Base-by-base conservation (phyloP, 2,113 vertebrate species). In the Mixornis gularis region DNA sequence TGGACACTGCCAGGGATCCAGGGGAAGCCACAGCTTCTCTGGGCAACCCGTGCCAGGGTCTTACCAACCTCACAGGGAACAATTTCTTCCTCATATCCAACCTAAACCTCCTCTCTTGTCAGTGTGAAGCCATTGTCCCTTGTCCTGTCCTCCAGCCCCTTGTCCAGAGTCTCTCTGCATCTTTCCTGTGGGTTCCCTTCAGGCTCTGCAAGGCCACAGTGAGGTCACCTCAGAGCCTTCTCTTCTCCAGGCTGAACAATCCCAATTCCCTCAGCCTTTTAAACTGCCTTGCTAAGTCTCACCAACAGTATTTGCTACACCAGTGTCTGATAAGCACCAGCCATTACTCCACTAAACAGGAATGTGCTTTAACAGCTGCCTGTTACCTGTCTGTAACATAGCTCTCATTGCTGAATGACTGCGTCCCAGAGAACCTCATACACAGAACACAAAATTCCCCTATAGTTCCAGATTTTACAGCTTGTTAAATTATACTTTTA, bases 71-170 rank as follows among this genome's bases (percentile, higher is more conserved):
- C 38, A 26, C 22, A 80, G n/a, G n/a, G 24, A 62, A 66, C 1
- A 19, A 19, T 73, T 73, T 12, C 27, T 34, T 12, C 38, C 60
- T 2, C 0, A 29, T 17, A 20, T 30, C 38, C 24, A 3, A 46
- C 1, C 11, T 18, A 30, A 49, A 0, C 9, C 13, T 9, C 0
- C 32, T 4, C 52, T 44, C 20, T 34, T 34, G 53, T 7, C 68
- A 66, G 1, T 29, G 1, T 29, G 52, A 7, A 17, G 59, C 38
- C 68, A 65, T 25, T 29, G 0, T 15, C 59, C 36, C 51, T 41
- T 24, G 36, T 24, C 55, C 36, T 68, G 82, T 43, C 68, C 77
- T 29, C 43, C 51, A 72, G 30, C 4, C 26, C 26, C 51, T 53
- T 63, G 36, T 3, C 21, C 16, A 43, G 26, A 64, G 58, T 51